Conservation (phyloP, 2,113 vertebrate genomes). For the Eudyptes chrysolophus region DNA sequence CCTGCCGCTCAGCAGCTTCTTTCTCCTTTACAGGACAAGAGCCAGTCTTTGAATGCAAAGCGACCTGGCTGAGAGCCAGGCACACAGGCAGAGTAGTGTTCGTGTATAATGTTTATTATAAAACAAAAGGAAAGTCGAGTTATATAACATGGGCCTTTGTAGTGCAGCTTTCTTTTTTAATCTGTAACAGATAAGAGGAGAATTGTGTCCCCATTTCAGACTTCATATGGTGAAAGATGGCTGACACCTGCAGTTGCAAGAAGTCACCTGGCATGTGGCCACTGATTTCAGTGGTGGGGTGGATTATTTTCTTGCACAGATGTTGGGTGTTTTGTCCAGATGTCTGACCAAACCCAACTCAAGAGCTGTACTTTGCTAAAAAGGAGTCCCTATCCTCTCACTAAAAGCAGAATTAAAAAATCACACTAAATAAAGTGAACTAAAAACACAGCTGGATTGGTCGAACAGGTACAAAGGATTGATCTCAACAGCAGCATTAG, state of each 20-base stretch:
- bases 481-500: constrained; percentile 28
- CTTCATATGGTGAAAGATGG: background rate
- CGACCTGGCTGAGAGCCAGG: background rate
- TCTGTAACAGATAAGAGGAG: background rate
- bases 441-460: constrained; percentile 31
- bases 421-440: background rate
- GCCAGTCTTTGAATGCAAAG: constrained; percentile 5
- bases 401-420: constrained; percentile 15
- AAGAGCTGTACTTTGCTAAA: background rate
- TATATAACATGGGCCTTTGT: background rate
- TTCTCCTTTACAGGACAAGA: background rate
- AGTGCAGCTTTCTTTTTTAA: constrained; percentile 20
- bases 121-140: constrained; percentile 9
- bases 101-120: constrained; percentile 27
- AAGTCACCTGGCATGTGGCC: background rate
- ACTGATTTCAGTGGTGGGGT: background rate
- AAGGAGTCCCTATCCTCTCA: background rate
- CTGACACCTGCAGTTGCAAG: background rate
- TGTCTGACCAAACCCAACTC: background rate
- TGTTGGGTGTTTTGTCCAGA: background rate
- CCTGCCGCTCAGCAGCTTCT: background rate
- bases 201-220: background rate
- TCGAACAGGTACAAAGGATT: background rate
- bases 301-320: background rate
- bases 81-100: background rate